Percentiles rank a stretch among this genome's conserved stretches.
These are phyloP conservation scores for Linnaemya tessellans DNA, from an alignment of 2,888 invertebrate genomes.

Conservation along the genomic window DNA sequence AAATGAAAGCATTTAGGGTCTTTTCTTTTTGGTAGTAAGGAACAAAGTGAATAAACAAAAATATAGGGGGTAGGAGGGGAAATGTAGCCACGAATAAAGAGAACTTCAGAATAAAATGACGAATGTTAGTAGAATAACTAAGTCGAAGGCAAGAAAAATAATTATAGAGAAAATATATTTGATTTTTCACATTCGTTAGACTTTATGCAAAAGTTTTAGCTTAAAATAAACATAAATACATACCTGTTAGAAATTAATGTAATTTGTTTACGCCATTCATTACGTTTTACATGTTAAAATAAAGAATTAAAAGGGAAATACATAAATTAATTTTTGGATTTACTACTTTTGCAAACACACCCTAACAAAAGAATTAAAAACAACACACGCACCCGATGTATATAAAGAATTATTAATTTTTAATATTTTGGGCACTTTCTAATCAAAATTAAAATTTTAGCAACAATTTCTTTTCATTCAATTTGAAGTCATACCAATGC, in stretches of 20 bases:
- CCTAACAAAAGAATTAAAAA: conserved; percentile 28
- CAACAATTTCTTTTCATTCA: conserved; percentile 18
- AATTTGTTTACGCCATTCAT: conserved; percentile 4
- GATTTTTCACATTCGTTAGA: background rate
- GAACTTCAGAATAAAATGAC: background rate
- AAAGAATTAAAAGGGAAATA: background rate
- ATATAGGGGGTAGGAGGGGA: background rate
- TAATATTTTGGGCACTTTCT: background rate
- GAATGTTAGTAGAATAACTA: background rate
- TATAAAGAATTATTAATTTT: background rate
- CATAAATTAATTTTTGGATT: background rate
- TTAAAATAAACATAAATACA: conserved; percentile 49
- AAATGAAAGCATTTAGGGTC: background rate
- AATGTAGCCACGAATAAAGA: conserved; percentile 9
- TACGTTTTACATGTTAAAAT: background rate
- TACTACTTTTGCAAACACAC: conserved; percentile 35
- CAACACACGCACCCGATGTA: conserved; percentile 1
- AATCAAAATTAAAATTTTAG: conserved; percentile 21
- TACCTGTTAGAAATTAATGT: conserved; percentile 39
- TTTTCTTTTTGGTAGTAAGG: conserved; percentile 13
- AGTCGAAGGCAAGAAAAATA: conserved; percentile 14
- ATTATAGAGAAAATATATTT: conserved; percentile 17
- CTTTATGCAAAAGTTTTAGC: background rate
- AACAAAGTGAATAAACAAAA: conserved; percentile 28
- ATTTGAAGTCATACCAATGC: background rate